These are phyloP conservation scores for Tichodroma muraria DNA, from an alignment of 2,113 vertebrate species.

Conservation along the genomic window DNA sequence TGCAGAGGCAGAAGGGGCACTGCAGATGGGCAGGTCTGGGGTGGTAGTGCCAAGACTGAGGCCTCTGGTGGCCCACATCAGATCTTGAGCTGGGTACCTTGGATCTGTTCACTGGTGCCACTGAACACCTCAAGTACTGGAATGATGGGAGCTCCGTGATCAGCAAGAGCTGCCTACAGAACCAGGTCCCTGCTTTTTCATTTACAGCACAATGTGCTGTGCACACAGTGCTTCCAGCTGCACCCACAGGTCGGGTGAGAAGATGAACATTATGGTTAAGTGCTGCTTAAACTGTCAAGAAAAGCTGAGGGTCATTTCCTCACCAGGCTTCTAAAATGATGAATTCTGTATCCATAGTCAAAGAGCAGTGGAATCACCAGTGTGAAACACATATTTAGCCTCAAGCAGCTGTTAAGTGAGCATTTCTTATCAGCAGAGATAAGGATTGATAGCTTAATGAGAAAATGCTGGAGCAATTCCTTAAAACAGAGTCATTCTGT, in stretches of 20 bases:
- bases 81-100: not conserved
- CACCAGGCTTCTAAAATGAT: not conserved
- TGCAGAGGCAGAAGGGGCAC: not conserved
- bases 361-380: not conserved
- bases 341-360: not conserved
- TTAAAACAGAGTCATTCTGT: not conserved
- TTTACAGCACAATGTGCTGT: not conserved
- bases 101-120: not conserved
- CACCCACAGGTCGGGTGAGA: not conserved
- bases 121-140: not conserved
- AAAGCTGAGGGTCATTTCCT: slow-evolving; percentile 40
- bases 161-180: not conserved
- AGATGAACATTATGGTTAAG: not conserved
- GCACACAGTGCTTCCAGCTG: not conserved
- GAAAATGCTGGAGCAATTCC: not conserved
- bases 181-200: not conserved
- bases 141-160: not conserved
- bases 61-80: not conserved
- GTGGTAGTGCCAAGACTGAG: not conserved
- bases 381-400: slow-evolving; percentile 44
- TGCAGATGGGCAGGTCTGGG: not conserved
- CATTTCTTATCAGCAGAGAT: not conserved
- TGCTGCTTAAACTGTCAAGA: not conserved
- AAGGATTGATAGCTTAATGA: not conserved
- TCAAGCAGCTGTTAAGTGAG: slow-evolving; percentile 52